Evolutionary conservation across 2,888 invertebrate genomes (phyloP).

Genomic region (Xestoiulus laeticollis): DNA sequence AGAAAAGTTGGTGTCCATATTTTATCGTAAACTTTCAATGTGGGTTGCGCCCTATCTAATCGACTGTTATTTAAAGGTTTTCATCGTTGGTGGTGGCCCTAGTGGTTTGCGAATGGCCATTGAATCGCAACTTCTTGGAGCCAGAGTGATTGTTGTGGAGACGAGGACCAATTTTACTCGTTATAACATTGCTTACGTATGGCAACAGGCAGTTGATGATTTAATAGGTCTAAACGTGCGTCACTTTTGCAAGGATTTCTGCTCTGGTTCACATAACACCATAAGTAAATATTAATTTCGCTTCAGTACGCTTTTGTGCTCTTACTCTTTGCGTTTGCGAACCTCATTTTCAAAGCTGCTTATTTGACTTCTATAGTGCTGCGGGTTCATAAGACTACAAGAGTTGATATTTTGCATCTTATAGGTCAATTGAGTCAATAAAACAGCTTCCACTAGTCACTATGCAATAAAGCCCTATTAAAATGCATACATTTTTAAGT

Average conservation of each 20-base stretch:
- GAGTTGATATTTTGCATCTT: background rate
- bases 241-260: slow-evolving; percentile 71
- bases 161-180: slow-evolving; percentile 68
- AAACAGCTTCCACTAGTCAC: background rate
- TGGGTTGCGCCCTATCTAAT: background rate
- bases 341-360: background rate
- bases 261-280: slow-evolving; percentile 71
- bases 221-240: slow-evolving; percentile 70
- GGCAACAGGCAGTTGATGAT: slow-evolving; percentile 71
- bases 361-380: background rate
- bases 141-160: slow-evolving; percentile 68
- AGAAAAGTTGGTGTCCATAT: background rate
- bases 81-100: slow-evolving; percentile 70
- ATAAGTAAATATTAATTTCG: slow-evolving; percentile 66
- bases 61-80: slow-evolving; percentile 61
- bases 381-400: background rate
- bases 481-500: background rate
- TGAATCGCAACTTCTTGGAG: slow-evolving; percentile 69
- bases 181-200: slow-evolving; percentile 72
- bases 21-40: background rate
- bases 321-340: background rate
- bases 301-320: background rate
- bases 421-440: background rate
- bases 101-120: slow-evolving; percentile 70
- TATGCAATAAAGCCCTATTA: background rate